Percentiles rank a stretch among this genome's conserved stretches.
Conservation (phyloP, 2,888 invertebrate genomes). For the Norana najaformis region DNA sequence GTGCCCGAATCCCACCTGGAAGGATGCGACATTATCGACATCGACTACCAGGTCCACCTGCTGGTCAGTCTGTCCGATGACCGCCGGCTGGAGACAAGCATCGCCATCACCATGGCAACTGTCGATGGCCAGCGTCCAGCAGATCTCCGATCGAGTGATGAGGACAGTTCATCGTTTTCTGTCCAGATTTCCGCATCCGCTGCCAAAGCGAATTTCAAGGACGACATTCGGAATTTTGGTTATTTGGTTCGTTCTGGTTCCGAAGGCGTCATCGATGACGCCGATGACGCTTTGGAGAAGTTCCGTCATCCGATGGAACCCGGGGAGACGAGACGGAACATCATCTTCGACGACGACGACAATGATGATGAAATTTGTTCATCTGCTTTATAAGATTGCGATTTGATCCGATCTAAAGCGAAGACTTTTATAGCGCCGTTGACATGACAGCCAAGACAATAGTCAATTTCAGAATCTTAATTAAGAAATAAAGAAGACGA, state of each 20-base stretch:
- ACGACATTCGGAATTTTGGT: neutral
- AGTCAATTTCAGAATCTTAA: too few species aligned
- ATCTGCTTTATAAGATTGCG: neutral
- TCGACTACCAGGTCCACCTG: conserved; percentile 57
- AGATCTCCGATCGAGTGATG: neutral
- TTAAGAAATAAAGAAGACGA: too few species aligned
- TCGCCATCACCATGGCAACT: conserved; percentile 56
- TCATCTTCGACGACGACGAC: conserved; percentile 36
- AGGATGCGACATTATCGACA: conserved; percentile 60
- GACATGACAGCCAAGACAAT: too few species aligned
- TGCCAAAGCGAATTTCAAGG: neutral
- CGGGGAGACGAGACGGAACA: conserved; percentile 43
- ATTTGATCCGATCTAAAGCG: neutral
- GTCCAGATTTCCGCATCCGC: neutral
- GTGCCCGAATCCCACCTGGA: conserved; percentile 59
- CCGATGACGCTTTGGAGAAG: neutral
- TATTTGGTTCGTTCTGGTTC: neutral
- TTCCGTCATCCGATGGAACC: conserved; percentile 43
- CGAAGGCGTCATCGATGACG: neutral
- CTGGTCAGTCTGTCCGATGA: conserved; percentile 55
- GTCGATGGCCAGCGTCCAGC: conserved; percentile 1
- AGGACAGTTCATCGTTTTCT: neutral
- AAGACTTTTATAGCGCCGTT: neutral
- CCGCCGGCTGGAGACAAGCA: conserved; percentile 50
- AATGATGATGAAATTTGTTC: neutral